Conservation (phyloP, 1,140 invertebrate genomes). For the Oedothorax gibbosus region DNA sequence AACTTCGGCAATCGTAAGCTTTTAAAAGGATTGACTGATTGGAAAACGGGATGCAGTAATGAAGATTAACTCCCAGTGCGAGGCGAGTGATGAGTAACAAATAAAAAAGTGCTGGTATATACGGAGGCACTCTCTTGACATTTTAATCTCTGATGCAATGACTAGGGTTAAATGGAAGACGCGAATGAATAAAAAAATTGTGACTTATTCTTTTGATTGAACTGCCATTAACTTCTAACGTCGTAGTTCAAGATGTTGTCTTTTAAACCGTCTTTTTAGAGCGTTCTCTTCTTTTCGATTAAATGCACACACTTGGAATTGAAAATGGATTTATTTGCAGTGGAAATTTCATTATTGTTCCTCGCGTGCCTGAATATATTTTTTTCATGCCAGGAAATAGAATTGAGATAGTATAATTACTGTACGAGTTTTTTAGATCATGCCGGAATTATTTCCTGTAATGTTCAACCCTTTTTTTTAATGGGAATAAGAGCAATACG, state of each 20-base stretch:
- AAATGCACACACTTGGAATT: neutral
- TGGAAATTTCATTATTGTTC: too few relatives aligned
- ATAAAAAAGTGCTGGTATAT: conserved; percentile 12
- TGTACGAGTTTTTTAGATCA: too few relatives aligned
- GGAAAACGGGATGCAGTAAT: conserved; percentile 17
- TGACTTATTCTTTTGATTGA: conserved; percentile 46
- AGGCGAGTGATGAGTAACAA: neutral
- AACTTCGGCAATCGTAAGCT: conserved; percentile 43
- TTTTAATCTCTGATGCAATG: conserved; percentile 42
- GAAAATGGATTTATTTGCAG: conserved; percentile 14
- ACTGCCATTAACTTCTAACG: conserved; percentile 39
- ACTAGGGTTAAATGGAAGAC: conserved; percentile 8
- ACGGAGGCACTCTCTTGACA: conserved; percentile 18
- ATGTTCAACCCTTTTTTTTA: too few relatives aligned
- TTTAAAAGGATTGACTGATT: conserved; percentile 46
- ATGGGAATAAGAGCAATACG: too few relatives aligned
- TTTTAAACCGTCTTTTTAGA: conserved; percentile 4
- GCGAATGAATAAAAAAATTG: conserved; percentile 8
- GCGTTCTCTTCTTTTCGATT: conserved; percentile 2
- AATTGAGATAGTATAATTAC: too few relatives aligned
- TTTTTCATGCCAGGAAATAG: neutral
- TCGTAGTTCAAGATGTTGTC: conserved; percentile 24
- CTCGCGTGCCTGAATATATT: neutral
- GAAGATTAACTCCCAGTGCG: conserved; percentile 40
- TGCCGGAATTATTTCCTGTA: too few relatives aligned